Evolutionary conservation across 2,888 invertebrate genomes (phyloP), one percentile per base, ranked within the genome.

Genomic region (Drosophila pseudotalamancana): DNA sequence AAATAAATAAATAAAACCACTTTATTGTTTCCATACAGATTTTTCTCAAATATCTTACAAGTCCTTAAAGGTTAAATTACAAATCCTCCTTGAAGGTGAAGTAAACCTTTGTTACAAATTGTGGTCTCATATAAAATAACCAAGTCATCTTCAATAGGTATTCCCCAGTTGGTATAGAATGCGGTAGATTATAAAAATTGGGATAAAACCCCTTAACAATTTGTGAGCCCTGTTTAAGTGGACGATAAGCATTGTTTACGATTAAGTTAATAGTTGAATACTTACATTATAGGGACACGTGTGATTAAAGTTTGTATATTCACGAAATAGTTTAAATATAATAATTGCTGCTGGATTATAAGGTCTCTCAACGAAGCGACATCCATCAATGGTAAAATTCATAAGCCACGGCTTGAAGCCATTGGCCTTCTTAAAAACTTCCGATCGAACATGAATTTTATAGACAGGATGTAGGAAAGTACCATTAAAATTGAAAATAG

Each of bases 281-380:
- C 68, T 43, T 31, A 73, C 74, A 43, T 6, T 5, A 50, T 31
- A 60, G 1, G 74, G 73, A 43, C 73, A 72, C 1, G 57, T 11
- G n/a, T 72, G 68, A 31, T 66, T 61, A 3, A 72, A 0, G 23
- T 1, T 40, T 3, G 25, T 6, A 5, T 25, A 46, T 2, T 35
- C 35, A 14, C 29, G 35, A n/a, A 50, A 51, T 0, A 25, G 4
- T 6, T 12, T 14, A 25, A 12, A 27, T 16, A 53, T 5, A n/a
- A 29, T 8, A 11, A 6, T 37, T 0, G 2, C 4, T 1, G 11
- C 5, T 0, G 35, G 35, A n/a, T 55, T 51, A n/a, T 8, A 11
- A 4, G 16, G n/a, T 12, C 3, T 39, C 16, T 19, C 25, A 1
- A 59, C 8, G 23, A 57, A 37, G 6, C 18, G 23, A 6, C 57